Evolutionary conservation across 2,113 vertebrate species (phyloP).

Genomic region (Panthera leo): DNA sequence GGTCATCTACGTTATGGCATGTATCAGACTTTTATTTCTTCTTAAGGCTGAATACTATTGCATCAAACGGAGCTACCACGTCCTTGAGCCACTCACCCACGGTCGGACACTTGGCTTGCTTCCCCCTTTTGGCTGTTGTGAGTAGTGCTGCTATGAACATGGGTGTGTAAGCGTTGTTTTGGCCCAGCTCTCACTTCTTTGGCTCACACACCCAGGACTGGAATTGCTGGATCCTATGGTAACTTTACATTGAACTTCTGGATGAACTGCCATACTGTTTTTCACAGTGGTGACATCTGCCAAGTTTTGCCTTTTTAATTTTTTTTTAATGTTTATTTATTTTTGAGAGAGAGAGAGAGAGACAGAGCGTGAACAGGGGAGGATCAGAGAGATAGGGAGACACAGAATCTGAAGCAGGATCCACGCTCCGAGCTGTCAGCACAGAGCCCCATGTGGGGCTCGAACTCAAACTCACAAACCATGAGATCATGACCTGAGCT

Average conservation of each 20-base stretch:
- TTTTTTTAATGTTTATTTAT: no score
- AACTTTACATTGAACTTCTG: background rate
- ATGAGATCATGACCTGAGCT: no score
- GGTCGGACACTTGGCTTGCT: background rate
- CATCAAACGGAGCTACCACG: background rate
- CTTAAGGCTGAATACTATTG: background rate
- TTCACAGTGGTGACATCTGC: background rate
- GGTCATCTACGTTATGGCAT: background rate
- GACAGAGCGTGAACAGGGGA: no score
- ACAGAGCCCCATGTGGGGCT: no score
- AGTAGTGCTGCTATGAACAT: background rate
- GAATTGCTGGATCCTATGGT: background rate
- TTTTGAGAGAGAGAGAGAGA: no score
- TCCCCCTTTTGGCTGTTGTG: background rate
- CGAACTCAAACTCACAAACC: no score
- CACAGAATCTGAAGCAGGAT: no score
- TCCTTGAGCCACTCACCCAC: background rate
- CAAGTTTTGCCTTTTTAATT: background rate
- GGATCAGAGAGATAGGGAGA: no score
- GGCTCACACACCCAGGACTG: background rate
- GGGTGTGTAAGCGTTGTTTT: background rate
- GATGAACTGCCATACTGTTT: background rate
- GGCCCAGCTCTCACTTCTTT: background rate
- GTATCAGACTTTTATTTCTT: background rate
- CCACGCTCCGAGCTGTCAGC: no score